Percentiles rank a stretch among this genome's conserved stretches.
These are phyloP conservation scores for Dynastes maya DNA, from an alignment of 2,888 invertebrate genomes.

Conservation along the genomic window DNA sequence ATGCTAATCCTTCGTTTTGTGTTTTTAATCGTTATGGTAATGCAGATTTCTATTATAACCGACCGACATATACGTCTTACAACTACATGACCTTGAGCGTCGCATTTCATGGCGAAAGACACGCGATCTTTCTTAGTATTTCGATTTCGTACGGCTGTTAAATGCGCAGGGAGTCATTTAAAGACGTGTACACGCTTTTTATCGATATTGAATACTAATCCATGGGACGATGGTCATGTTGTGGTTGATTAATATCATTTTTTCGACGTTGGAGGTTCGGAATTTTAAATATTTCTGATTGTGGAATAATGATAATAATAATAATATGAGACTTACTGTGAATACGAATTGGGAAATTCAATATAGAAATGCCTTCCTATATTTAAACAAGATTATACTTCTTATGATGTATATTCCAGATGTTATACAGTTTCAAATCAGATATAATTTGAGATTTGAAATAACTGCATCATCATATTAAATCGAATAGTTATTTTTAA, in stretches of 20 bases:
- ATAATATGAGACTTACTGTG: neutral
- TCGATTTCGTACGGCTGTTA: constrained; percentile 20
- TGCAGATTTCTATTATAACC: constrained; percentile 11
- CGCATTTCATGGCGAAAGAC: neutral
- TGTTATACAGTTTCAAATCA: too few species aligned
- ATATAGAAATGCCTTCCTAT: too few species aligned
- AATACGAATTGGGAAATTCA: too few species aligned
- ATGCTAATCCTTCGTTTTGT: constrained; percentile 25
- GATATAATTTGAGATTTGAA: too few species aligned
- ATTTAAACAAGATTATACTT: too few species aligned
- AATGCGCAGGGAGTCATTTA: constrained; percentile 11
- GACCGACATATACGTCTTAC: too few species aligned
- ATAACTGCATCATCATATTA: too few species aligned
- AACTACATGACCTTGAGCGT: neutral
- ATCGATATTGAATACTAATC: constrained; percentile 22
- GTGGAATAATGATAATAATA: neutral
- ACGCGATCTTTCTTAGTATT: constrained; percentile 34
- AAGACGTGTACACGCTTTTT: constrained; percentile 26
- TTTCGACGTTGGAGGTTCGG: constrained; percentile 24
- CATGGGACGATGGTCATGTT: neutral
- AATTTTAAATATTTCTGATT: constrained; percentile 30
- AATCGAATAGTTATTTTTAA: too few species aligned
- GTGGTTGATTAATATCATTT: neutral
- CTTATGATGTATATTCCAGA: too few species aligned
- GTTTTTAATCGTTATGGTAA: constrained; percentile 11